Evolutionary conservation across 2,797 vertebrate species (phyloP), one percentile per base, ranked within the genome.

Genomic region (Micropoecilia bifurca): DNA sequence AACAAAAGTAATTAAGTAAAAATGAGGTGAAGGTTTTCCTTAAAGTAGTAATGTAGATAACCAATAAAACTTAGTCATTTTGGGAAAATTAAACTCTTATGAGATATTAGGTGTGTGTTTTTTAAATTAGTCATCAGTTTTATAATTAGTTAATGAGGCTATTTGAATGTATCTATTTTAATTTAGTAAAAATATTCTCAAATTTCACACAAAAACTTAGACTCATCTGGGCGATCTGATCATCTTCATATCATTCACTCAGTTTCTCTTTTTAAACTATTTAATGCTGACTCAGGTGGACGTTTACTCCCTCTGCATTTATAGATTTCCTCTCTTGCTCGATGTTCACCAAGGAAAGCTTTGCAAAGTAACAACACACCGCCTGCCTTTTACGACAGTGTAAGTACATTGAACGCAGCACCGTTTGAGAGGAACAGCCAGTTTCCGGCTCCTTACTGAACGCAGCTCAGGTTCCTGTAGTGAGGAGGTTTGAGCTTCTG

Each of bases 401-500:
- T 2, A 6, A 61, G 14, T 0, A 61, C 59, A 14, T 33, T 61
- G 59, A 61, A 61, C 59, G 59, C 59, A 61, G 28, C 59, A 30
- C n/a, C 20, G 48, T 48, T 18, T 18, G 14, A 2, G 9, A 12
- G 43, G 0, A 12, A 45, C 43, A 14, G 13, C 3, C 46, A 4
- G 46, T 47, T 16, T 14, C 3, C 46, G 13, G 46, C 13, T 47
- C 13, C 9, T 2, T 43, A 10, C 77, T 85, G 84, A 82, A 85
- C 0, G 81, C 79, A 53, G 1, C 86, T n/a, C 36, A 0, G 16
- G 1, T 6, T 50, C 48, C 48, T 20, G 20, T 0, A 20, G 6
- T 2, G 48, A 50, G 20, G 6, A 50, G 18, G 47, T 0, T 48
- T 50, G 48, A 50, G 8, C 48, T 50, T 50, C 8, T 22, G 48